These are phyloP conservation scores for Megamerina dolium DNA, from an alignment of 2,888 invertebrate species.

Conservation along the genomic window DNA sequence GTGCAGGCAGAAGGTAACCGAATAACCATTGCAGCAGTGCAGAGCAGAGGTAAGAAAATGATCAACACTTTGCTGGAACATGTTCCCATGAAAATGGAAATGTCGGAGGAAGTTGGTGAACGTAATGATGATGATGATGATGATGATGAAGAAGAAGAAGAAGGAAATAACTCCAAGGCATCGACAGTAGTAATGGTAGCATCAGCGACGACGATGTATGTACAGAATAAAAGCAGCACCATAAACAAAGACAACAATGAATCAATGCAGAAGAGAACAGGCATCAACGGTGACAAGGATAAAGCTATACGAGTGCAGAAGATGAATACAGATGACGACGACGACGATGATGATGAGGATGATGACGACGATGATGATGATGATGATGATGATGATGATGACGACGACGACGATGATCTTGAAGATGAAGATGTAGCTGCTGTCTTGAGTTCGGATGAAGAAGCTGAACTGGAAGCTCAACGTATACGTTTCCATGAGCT, in stretches of 20 bases:
- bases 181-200: conserved; percentile 22
- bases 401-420: conserved; percentile 25
- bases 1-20: background rate
- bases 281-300: no score
- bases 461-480: conserved; percentile 40
- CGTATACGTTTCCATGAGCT: conserved; percentile 37
- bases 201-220: conserved; percentile 21
- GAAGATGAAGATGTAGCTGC: conserved; percentile 32
- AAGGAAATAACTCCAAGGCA: no score
- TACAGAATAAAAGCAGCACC: conserved; percentile 7
- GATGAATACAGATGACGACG: no score
- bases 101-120: conserved; percentile 17
- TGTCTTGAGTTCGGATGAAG: conserved; percentile 40
- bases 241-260: conserved; percentile 3
- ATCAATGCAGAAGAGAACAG: no score
- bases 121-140: conserved; percentile 12
- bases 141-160: conserved; percentile 6
- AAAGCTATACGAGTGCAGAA: no score
- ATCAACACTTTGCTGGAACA: conserved; percentile 34
- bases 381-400: conserved; percentile 25
- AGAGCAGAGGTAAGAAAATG: conserved; percentile 23
- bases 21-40: background rate
- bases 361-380: conserved; percentile 14
- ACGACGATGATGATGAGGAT: no score
- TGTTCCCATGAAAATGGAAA: conserved; percentile 32